A percentile compares a stretch with the other conserved stretches of the same genome.
Conservation (phyloP, 2,113 vertebrate species). For the Columbina picui region DNA sequence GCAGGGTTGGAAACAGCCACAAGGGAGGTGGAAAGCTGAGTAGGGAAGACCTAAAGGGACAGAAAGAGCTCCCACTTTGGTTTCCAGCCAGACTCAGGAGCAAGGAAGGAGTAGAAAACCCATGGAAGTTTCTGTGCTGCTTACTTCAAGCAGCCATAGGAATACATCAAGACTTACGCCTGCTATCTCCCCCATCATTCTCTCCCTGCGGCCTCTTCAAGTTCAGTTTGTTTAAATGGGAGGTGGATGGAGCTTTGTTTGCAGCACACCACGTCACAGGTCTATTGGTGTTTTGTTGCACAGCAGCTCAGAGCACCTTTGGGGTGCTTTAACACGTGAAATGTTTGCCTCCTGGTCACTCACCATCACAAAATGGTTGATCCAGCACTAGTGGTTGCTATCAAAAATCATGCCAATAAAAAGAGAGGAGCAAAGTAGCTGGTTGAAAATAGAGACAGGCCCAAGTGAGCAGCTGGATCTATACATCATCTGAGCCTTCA, state of each 20-base stretch:
- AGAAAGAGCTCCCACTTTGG: not conserved
- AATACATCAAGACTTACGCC: not conserved
- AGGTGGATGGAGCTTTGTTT: not conserved
- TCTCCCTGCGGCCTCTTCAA: not conserved
- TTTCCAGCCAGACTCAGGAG: not conserved
- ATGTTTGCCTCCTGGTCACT: slow-evolving; percentile 19
- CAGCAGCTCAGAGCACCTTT: not conserved
- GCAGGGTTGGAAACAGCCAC: not conserved
- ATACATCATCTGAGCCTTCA: not conserved
- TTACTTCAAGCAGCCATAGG: not conserved
- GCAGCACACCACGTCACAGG: not conserved
- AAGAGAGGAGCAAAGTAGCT: not conserved
- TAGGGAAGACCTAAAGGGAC: not conserved
- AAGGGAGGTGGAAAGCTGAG: not conserved
- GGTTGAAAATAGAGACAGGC: not conserved
- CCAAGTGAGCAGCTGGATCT: not conserved
- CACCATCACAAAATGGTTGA: not conserved
- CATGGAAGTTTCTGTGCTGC: not conserved
- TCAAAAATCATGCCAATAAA: slow-evolving; percentile 17
- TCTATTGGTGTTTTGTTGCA: not conserved
- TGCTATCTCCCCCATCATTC: not conserved
- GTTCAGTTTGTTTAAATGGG: not conserved
- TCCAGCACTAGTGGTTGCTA: not conserved
- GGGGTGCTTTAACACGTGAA: not conserved
- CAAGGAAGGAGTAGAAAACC: not conserved